Conservation (phyloP, 2,113 vertebrate species). For the Peromyscus leucopus region DNA sequence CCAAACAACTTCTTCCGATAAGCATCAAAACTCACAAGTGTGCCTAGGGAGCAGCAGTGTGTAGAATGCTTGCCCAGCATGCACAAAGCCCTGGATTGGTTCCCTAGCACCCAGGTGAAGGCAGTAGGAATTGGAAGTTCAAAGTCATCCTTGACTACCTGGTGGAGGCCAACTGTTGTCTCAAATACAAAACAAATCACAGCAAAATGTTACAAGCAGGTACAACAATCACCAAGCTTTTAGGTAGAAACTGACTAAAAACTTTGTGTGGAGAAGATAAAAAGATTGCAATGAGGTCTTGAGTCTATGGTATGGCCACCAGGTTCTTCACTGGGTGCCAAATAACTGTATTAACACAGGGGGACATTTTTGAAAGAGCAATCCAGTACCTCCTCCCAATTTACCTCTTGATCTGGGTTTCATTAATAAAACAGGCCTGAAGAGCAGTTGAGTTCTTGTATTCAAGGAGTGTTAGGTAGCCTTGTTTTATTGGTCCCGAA, state of each 20-base stretch:
- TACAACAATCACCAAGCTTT: neutral
- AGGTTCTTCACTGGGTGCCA: neutral
- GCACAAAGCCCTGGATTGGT: neutral
- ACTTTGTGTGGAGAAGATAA: neutral
- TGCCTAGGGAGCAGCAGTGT: neutral
- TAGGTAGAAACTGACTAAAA: neutral
- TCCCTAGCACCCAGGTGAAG: neutral
- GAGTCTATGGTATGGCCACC: neutral
- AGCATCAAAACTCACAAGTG: neutral
- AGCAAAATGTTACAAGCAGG: neutral
- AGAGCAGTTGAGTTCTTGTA: neutral
- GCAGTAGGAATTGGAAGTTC: neutral
- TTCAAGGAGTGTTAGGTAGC: neutral
- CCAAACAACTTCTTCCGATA: neutral
- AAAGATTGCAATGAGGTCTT: neutral
- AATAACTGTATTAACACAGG: neutral
- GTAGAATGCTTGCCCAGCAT: neutral
- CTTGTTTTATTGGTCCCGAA: neutral
- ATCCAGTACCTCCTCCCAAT: neutral
- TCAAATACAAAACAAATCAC: neutral
- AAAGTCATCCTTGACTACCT: neutral
- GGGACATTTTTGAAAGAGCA: neutral
- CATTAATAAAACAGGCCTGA: neutral
- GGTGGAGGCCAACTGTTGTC: neutral
- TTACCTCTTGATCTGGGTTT: neutral